Percentiles rank a stretch among this genome's conserved stretches.
These are phyloP conservation scores for Drosophila repletoides DNA, from an alignment of 1,140 invertebrate species.

Conservation along the genomic window DNA sequence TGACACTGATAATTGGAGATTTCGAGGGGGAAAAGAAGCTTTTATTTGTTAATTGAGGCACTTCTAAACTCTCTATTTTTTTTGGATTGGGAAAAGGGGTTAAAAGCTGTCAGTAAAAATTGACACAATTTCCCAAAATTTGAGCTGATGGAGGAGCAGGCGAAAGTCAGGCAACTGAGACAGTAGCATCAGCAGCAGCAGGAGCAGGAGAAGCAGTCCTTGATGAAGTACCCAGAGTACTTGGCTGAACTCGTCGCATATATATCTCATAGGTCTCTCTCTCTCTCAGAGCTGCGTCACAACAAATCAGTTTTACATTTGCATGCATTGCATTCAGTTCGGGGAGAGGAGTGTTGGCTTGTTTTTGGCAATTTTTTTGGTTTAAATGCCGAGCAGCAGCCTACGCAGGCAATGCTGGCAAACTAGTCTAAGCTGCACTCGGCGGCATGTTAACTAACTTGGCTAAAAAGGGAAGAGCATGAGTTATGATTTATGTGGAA, in stretches of 20 bases:
- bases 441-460: slow-evolving; percentile 66
- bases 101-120: slow-evolving; percentile 43
- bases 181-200: neutral
- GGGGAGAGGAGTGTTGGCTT: neutral
- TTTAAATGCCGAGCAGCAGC: slow-evolving; percentile 16
- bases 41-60: neutral
- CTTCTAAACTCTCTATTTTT: neutral
- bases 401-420: slow-evolving; percentile 7
- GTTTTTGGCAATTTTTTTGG: slow-evolving; percentile 3
- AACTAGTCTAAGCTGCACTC: slow-evolving; percentile 41
- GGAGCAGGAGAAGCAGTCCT: too few relatives aligned
- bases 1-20: too few relatives aligned
- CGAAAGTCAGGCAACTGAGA: slow-evolving; percentile 4
- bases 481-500: slow-evolving; percentile 65
- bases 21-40: neutral
- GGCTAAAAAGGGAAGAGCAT: slow-evolving; percentile 10
- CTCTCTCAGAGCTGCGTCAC: slow-evolving; percentile 52
- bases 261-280: slow-evolving; percentile 18
- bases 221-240: slow-evolving; percentile 30
- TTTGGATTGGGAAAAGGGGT: slow-evolving; percentile 8
- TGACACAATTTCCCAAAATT: slow-evolving; percentile 50
- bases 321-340: slow-evolving; percentile 69
- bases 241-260: slow-evolving; percentile 26
- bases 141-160: neutral
- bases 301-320: slow-evolving; percentile 79